Percentiles rank a stretch among this genome's conserved stretches.
phyloP scores from a whole-genome alignment of 2,113 vertebrate genomes.

The Vidua chalybeata region DNA sequence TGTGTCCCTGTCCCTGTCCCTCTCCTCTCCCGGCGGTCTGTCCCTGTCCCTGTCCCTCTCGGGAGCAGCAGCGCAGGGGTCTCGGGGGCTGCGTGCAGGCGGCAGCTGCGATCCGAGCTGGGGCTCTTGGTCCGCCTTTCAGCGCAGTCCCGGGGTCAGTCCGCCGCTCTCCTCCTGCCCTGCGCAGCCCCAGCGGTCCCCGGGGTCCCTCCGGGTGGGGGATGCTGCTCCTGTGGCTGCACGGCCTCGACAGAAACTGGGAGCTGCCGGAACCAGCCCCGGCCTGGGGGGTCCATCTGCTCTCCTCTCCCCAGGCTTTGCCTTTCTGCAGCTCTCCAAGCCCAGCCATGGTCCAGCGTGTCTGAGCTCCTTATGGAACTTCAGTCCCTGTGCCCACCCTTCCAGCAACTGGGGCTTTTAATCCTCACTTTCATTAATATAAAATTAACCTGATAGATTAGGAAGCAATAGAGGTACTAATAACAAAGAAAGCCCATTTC shows the following conservation, averaged over 20 bases:
- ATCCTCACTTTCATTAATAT: not conserved
- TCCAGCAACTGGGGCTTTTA: not conserved
- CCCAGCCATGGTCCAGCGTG: not conserved
- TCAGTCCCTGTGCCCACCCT: not conserved
- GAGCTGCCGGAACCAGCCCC: not conserved
- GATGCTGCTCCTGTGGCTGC: accelerated
- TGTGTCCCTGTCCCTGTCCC: no score
- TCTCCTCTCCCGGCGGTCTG: no score
- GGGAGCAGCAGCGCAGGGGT: not conserved
- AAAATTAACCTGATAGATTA: not conserved
- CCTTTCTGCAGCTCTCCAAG: not conserved
- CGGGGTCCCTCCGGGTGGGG: accelerated
- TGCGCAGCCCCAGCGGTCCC: not conserved
- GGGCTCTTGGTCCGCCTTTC: accelerated
- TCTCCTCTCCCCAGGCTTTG: not conserved
- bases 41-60: not conserved
- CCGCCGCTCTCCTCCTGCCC: not conserved
- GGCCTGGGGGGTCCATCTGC: accelerated
- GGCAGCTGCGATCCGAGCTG: not conserved
- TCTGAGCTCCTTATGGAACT: not conserved
- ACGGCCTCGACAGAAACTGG: accelerated
- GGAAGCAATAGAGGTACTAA: not conserved
- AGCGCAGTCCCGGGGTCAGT: accelerated
- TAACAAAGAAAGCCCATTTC: not conserved
- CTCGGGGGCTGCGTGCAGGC: not conserved